Conservation (phyloP, 2,888 invertebrate species). For the Zhuqinia jingwanae region DNA sequence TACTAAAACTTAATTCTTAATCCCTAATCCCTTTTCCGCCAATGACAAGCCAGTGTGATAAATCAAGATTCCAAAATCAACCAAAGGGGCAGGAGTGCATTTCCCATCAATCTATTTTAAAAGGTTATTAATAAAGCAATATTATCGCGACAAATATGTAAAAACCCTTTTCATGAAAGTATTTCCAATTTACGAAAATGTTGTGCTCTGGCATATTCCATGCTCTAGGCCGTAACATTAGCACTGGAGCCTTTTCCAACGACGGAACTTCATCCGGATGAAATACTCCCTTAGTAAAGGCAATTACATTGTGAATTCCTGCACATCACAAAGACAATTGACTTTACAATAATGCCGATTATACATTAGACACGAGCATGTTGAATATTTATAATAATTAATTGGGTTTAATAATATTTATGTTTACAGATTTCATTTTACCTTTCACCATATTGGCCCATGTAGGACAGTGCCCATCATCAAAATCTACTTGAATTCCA, state of each 20-base stretch:
- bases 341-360: too few relatives aligned
- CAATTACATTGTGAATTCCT: slow-evolving; percentile 71
- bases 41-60: slow-evolving; percentile 85
- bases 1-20: too few relatives aligned
- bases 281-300: slow-evolving; percentile 69
- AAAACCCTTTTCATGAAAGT: not conserved
- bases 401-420: not conserved
- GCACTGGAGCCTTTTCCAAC: slow-evolving; percentile 83
- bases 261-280: slow-evolving; percentile 82
- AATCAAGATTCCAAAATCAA: slow-evolving; percentile 87
- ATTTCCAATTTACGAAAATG: slow-evolving; percentile 82
- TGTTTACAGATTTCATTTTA: not conserved
- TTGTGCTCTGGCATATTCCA: slow-evolving; percentile 89
- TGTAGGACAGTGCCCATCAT: slow-evolving; percentile 88
- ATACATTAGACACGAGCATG: too few relatives aligned
- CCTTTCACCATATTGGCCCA: slow-evolving; percentile 87
- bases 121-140: too few relatives aligned
- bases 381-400: slow-evolving; percentile 1
- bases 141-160: not conserved
- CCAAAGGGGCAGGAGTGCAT: slow-evolving; percentile 85
- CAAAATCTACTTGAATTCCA: slow-evolving; percentile 86
- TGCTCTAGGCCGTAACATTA: slow-evolving; percentile 85
- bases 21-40: slow-evolving; percentile 82
- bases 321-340: not conserved
- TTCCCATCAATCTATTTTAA: slow-evolving; percentile 83